A percentile compares a stretch with the other conserved stretches of the same genome.
Conservation (phyloP, 2,888 invertebrate genomes). For the Oscheius myriophilus region DNA sequence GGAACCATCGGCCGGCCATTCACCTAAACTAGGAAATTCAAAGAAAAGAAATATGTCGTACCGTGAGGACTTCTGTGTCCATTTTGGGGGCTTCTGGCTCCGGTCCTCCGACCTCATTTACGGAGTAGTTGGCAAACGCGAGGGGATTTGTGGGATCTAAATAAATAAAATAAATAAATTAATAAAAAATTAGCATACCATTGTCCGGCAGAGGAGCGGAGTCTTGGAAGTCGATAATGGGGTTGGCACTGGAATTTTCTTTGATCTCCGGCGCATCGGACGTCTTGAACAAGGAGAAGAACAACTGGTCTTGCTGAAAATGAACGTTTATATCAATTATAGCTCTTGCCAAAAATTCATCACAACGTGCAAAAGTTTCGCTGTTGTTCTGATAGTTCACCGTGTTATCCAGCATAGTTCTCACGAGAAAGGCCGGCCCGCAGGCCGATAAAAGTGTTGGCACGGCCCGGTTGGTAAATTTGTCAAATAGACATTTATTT, state of each 20-base stretch:
- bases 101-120: constrained; percentile 29
- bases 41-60: not conserved
- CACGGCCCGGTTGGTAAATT: too few relatives aligned
- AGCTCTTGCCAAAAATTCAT: too few relatives aligned
- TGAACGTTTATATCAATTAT: constrained; percentile 1
- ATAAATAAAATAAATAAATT: not conserved
- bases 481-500: too few relatives aligned
- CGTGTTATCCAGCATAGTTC: too few relatives aligned
- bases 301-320: constrained; percentile 33
- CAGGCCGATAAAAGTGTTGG: too few relatives aligned
- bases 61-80: constrained; percentile 18
- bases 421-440: too few relatives aligned
- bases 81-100: not conserved
- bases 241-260: not conserved
- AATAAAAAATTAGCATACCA: not conserved
- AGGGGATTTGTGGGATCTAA: constrained; percentile 36
- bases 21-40: constrained; percentile 32
- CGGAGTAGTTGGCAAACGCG: constrained; percentile 41
- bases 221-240: constrained; percentile 27
- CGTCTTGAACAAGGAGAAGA: constrained; percentile 50
- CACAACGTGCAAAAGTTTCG: too few relatives aligned
- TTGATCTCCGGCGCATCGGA: constrained; percentile 21
- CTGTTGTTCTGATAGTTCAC: too few relatives aligned
- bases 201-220: not conserved
- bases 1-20: constrained; percentile 43